Base-by-base conservation (phyloP, 2,797 vertebrate genomes). In the Pseudomugil gertrudae region DNA sequence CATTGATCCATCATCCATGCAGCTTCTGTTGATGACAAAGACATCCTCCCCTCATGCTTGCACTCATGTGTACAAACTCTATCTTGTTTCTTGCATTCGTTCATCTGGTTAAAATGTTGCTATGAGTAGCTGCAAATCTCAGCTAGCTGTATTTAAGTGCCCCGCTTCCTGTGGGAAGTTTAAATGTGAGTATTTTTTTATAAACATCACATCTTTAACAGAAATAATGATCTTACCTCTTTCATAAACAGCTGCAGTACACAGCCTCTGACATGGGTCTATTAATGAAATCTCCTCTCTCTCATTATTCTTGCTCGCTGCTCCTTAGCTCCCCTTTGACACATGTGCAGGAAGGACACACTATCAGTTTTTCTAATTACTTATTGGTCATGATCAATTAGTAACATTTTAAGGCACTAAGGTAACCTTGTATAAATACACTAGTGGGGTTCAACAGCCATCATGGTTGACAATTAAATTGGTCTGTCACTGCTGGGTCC, bases 381-480 rank as follows among this genome's bases (percentile, higher is more conserved):
- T 93, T 95, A 95, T 94, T 95, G 95, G 95, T 97, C 95, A 94
- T 94, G 95, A 97, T 95, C 96, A 97, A 96, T 98, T 98, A 96
- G 88, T 82, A 88, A 90, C 92, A 91, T 94, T 95, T 95, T 93
- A 94, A 94, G 94, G 82, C 92, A 90, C 88, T 88, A 67, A 33
- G 90, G 93, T 90, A 95, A 92, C 89, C 94, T 95, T 95, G 92
- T 91, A 94, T 93, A 96, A 96, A 96, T 95, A 96, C 89, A 93
- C 95, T 94, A 92, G 92, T 92, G 94, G 95, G 94, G 95, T 95
- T 96, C 95, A 95, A 79, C 93, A 91, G 92, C 91, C 94, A 94
- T 94, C 94, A 96, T 94, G 94, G 95, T 85, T 96, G 96, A 98
- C 96, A 96, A 96, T 96, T 96, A 96, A 96, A 96, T 95, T 95